Conservation (phyloP, 2,113 vertebrate genomes). For the Psammodynastes pulverulentus region DNA sequence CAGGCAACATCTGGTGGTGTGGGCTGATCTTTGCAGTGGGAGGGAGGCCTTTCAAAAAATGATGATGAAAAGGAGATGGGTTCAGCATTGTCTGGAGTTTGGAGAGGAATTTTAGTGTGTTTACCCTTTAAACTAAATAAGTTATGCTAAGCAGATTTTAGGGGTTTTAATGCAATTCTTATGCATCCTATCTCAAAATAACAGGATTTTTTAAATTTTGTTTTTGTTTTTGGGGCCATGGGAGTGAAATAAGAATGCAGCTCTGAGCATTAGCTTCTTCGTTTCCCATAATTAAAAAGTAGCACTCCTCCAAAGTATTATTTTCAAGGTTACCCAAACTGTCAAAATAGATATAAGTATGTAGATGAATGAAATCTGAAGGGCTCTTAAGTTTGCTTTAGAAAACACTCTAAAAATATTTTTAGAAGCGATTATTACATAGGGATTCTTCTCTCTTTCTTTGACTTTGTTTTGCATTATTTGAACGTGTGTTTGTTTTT, state of each 20-base stretch:
- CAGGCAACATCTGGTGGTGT: neutral
- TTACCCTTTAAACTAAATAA: neutral
- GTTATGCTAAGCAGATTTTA: neutral
- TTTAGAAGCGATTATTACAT: neutral
- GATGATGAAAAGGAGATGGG: neutral
- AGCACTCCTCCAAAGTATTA: neutral
- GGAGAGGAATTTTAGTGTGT: neutral
- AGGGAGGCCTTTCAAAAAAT: neutral
- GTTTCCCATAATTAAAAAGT: constrained; percentile 19
- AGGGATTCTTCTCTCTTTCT: neutral
- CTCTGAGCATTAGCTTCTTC: constrained; percentile 14
- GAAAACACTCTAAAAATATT: constrained; percentile 27
- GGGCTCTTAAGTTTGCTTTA: constrained; percentile 7
- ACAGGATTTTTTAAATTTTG: neutral
- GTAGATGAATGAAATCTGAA: constrained; percentile 20
- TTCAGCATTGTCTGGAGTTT: neutral
- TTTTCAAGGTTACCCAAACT: constrained; percentile 34
- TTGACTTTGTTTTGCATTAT: neutral
- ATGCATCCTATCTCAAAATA: neutral
- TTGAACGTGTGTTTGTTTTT: neutral
- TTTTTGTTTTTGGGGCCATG: neutral
- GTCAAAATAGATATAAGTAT: constrained; percentile 29
- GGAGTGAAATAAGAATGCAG: neutral
- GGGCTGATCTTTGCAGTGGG: neutral
- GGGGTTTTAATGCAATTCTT: neutral